These are phyloP conservation scores for Zapus hudsonius DNA, from an alignment of 2,113 vertebrate genomes.

Conservation along the genomic window DNA sequence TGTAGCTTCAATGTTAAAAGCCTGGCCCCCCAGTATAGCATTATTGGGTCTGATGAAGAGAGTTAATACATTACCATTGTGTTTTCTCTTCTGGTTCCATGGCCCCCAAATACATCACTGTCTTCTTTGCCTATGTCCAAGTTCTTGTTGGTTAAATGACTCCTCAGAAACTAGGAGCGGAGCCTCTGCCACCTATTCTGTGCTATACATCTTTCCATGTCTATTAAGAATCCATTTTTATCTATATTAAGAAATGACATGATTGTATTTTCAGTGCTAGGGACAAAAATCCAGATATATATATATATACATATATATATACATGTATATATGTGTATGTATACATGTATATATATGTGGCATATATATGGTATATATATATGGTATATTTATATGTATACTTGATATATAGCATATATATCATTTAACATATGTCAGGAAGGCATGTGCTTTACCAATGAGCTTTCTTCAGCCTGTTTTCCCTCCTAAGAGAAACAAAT, in stretches of 20 bases:
- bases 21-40: neutral
- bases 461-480: no score
- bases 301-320: no score
- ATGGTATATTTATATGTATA: no score
- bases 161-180: neutral
- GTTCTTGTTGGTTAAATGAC: neutral
- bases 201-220: neutral
- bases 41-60: accelerated
- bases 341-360: no score
- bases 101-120: neutral
- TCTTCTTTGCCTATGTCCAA: neutral
- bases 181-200: neutral
- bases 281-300: no score
- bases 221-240: neutral
- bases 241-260: neutral
- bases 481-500: neutral
- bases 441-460: no score
- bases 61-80: accelerated
- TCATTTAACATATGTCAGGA: no score
- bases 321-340: no score
- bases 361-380: no score
- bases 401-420: no score
- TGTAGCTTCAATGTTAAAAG: no score
- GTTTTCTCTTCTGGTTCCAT: neutral
- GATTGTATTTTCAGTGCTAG: neutral